Evolutionary conservation across 2,113 vertebrate species (phyloP).

Genomic region (Siniperca chuatsi): DNA sequence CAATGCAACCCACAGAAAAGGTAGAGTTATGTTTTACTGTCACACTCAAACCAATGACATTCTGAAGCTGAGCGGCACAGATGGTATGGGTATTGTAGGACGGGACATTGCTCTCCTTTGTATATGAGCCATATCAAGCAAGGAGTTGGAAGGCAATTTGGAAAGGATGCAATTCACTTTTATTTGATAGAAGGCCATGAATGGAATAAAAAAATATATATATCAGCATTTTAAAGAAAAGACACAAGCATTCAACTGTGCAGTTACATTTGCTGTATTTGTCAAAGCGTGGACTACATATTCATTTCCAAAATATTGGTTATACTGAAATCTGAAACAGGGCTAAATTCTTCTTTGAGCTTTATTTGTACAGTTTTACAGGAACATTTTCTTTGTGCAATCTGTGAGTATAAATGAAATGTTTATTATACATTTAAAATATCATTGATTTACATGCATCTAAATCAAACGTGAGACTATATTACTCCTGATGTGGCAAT

Average conservation of each 20-base stretch:
- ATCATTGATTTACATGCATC: neutral
- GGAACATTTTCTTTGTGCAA: neutral
- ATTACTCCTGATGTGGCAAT: neutral
- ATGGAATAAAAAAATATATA: slow-evolving; percentile 60
- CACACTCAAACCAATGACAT: slow-evolving; percentile 83
- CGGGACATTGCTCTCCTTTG: slow-evolving; percentile 81
- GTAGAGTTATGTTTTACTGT: slow-evolving; percentile 82
- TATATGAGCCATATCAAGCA: slow-evolving; percentile 78
- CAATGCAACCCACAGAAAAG: slow-evolving; percentile 61
- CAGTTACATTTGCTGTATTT: slow-evolving; percentile 48
- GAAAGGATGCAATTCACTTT: slow-evolving; percentile 77
- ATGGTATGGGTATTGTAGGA: slow-evolving; percentile 82
- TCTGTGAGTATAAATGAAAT: slow-evolving; percentile 17
- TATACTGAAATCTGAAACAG: neutral
- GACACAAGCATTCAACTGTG: slow-evolving; percentile 49
- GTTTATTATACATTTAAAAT: neutral
- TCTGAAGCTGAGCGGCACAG: slow-evolving; percentile 81
- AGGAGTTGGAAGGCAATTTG: slow-evolving; percentile 75
- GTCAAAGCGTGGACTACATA: slow-evolving; percentile 31
- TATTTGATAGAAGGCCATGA: slow-evolving; percentile 77
- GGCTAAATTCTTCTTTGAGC: neutral
- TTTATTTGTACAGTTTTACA: neutral
- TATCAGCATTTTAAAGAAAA: slow-evolving; percentile 67
- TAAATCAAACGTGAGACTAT: neutral
- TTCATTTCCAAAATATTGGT: slow-evolving; percentile 27